phyloP scores from a whole-genome alignment of 2,113 vertebrate genomes.

The Syrmaticus mikado region DNA sequence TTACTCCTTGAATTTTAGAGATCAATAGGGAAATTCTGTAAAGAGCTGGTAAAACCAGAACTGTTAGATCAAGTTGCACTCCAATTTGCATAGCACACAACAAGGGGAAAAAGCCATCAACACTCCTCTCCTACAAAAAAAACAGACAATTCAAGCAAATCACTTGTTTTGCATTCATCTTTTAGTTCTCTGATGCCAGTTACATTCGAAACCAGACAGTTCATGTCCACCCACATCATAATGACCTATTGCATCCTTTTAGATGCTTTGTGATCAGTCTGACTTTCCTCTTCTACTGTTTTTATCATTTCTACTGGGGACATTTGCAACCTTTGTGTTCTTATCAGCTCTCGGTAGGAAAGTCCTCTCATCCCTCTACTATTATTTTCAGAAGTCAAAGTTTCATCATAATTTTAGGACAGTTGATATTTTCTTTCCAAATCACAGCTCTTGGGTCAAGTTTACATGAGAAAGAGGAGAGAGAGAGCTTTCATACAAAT shows the following conservation, averaged over 20 bases:
- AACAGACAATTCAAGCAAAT: not conserved
- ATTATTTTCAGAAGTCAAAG: not conserved
- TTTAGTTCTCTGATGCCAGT: not conserved
- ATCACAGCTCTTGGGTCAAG: not conserved
- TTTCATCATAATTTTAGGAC: not conserved
- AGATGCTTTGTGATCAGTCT: not conserved
- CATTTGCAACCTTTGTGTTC: not conserved
- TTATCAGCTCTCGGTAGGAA: not conserved
- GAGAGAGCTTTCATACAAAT: not conserved
- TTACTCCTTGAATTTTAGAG: not conserved
- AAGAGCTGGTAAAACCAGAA: not conserved
- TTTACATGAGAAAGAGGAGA: not conserved
- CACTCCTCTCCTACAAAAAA: not conserved
- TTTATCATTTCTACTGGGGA: not conserved
- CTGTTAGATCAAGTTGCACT: not conserved
- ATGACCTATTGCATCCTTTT: not conserved
- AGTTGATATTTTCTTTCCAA: not conserved
- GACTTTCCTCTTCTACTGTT: not conserved
- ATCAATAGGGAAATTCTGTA: not conserved
- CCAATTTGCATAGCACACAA: not conserved
- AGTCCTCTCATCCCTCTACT: not conserved
- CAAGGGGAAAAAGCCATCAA: not conserved
- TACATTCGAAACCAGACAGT: not conserved
- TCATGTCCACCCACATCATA: rapidly evolving
- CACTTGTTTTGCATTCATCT: not conserved